Evolutionary conservation across 2,797 vertebrate genomes (phyloP).

Genomic region (Squalus acanthias): DNA sequence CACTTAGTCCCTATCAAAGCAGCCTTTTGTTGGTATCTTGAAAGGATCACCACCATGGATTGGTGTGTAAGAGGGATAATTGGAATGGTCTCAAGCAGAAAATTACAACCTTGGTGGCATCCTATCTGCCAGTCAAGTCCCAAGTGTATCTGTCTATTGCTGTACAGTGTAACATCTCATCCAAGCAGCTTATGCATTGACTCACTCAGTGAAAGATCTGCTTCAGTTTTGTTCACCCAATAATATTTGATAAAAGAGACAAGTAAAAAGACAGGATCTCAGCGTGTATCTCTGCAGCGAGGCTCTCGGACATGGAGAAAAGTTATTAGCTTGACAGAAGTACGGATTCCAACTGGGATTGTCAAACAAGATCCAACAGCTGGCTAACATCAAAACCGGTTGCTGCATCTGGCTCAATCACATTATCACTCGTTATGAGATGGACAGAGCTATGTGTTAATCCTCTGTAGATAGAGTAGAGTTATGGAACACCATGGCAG

Average conservation of each 20-base stretch:
- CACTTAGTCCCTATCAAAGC: neutral
- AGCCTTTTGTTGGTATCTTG: neutral
- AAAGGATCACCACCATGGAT: neutral
- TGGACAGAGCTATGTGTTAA: neutral
- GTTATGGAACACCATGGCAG: neutral
- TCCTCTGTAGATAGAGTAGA: neutral
- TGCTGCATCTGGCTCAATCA: neutral
- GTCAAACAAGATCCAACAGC: neutral
- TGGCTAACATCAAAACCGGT: neutral
- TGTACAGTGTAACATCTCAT: neutral
- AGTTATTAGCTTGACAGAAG: neutral
- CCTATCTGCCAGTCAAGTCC: neutral
- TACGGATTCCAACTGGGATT: neutral
- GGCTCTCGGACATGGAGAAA: neutral
- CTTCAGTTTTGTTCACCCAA: neutral
- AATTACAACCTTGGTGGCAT: neutral
- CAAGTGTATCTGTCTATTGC: neutral
- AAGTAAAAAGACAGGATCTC: neutral
- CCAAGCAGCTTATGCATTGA: neutral
- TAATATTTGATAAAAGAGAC: neutral
- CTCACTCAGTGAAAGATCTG: neutral
- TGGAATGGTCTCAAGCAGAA: constrained; percentile 2
- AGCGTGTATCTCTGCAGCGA: neutral
- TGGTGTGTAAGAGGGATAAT: neutral
- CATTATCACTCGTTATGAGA: neutral